A percentile compares a stretch with the other conserved stretches of the same genome.
phyloP scores from a whole-genome alignment of 1,140 invertebrate species.

The Drosophila tani region DNA sequence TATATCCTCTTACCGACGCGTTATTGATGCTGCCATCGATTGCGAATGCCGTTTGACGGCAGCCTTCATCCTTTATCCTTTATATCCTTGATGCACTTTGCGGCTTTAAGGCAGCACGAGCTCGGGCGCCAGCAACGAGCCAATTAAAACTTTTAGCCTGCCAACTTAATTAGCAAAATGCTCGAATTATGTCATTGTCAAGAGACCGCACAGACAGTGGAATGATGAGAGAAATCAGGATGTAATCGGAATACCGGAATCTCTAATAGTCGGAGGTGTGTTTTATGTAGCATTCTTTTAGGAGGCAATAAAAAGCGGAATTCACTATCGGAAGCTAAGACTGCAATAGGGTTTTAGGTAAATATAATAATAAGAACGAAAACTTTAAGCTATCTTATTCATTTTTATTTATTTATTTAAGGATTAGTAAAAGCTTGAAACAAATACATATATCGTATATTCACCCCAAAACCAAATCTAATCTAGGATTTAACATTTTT shows the following conservation, averaged over 20 bases:
- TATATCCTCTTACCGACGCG: slow-evolving; percentile 19
- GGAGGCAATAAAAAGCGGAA: not conserved
- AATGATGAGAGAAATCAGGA: not conserved
- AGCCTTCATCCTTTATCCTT: slow-evolving; percentile 11
- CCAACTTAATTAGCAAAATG: slow-evolving; percentile 50
- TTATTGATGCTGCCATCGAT: slow-evolving; percentile 36
- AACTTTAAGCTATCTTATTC: too few relatives aligned
- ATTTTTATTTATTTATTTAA: too few relatives aligned
- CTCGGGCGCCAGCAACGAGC: slow-evolving; percentile 1
- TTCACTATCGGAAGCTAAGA: not conserved
- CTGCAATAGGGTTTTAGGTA: too few relatives aligned
- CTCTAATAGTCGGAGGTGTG: not conserved
- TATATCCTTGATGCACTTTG: slow-evolving; percentile 24
- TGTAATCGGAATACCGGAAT: not conserved
- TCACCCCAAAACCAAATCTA: too few relatives aligned
- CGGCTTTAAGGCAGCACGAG: slow-evolving; percentile 7
- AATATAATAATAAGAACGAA: too few relatives aligned
- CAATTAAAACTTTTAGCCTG: slow-evolving; percentile 56
- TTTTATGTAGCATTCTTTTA: not conserved
- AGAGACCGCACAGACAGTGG: not conserved
- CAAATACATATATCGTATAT: too few relatives aligned
- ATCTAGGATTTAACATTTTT: too few relatives aligned
- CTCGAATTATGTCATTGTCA: slow-evolving; percentile 28
- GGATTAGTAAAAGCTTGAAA: too few relatives aligned
- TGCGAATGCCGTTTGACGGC: slow-evolving; percentile 38